A percentile compares a stretch with the other conserved stretches of the same genome.
Conservation (phyloP, 2,888 invertebrate genomes). For the Epirrhoe tristata region DNA sequence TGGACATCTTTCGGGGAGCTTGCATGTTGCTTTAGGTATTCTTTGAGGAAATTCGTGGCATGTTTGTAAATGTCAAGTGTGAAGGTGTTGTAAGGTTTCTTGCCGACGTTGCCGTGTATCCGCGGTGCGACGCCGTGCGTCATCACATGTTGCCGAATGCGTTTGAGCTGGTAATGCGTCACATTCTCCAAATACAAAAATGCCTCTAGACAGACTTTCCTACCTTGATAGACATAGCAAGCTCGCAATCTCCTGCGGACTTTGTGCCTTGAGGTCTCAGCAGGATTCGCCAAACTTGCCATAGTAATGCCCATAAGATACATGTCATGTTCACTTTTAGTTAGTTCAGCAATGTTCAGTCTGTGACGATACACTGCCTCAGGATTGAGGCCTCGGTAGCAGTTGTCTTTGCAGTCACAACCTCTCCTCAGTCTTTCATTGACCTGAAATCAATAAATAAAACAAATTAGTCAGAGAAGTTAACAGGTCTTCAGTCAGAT, state of each 20-base stretch:
- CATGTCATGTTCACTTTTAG: conserved; percentile 93
- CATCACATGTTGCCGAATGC: conserved; percentile 91
- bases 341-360: conserved; percentile 91
- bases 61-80: conserved; percentile 91
- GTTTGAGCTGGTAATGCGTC: conserved; percentile 91
- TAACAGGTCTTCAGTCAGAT: too few species aligned
- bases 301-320: conserved; percentile 94
- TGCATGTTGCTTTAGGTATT: conserved; percentile 89
- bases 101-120: conserved; percentile 92
- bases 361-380: conserved; percentile 91
- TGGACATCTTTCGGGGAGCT: conserved; percentile 82
- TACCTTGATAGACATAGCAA: conserved; percentile 91
- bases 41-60: conserved; percentile 91
- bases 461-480: too few species aligned
- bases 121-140: conserved; percentile 92
- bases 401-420: conserved; percentile 92
- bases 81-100: conserved; percentile 92
- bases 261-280: conserved; percentile 89
- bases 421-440: conserved; percentile 89
- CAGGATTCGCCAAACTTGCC: conserved; percentile 91
- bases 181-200: conserved; percentile 92
- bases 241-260: conserved; percentile 90
- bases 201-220: conserved; percentile 91
- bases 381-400: conserved; percentile 90
- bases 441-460: conserved; percentile 80